Conservation (phyloP, 2,797 vertebrate genomes). For the Dicrostonyx torquatus region DNA sequence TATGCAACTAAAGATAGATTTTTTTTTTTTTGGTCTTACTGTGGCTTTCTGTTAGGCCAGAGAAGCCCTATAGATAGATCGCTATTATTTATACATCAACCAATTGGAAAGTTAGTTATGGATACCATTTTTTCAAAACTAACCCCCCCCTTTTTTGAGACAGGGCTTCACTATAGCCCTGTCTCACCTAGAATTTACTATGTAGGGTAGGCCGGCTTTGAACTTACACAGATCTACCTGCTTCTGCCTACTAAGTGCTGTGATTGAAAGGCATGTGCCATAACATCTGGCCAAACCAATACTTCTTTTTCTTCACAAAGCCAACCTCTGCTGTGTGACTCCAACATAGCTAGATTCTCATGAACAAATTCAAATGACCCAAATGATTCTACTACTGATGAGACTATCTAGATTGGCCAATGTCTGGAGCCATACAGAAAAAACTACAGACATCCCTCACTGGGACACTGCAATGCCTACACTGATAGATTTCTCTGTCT, state of each 20-base stretch:
- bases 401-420: slow-evolving; percentile 3
- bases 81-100: slow-evolving; percentile 41
- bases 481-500: not conserved
- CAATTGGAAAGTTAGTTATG: slow-evolving; percentile 35
- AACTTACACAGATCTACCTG: not conserved
- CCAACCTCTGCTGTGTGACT: not conserved
- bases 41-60: not conserved
- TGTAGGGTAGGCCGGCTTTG: not conserved
- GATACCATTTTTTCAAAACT: slow-evolving; percentile 28
- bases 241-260: not conserved
- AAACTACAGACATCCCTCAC: slow-evolving; percentile 38
- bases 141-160: not conserved
- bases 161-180: not conserved
- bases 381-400: not conserved
- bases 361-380: slow-evolving; percentile 47
- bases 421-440: slow-evolving; percentile 41
- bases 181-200: not conserved
- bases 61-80: not conserved
- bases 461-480: slow-evolving; percentile 9
- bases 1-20: not conserved
- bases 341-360: slow-evolving; percentile 13
- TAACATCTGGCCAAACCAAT: not conserved
- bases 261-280: not conserved
- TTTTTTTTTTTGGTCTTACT: not conserved
- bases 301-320: slow-evolving; percentile 16